Conservation (phyloP, 2,888 invertebrate genomes). For the Lymantria monacha region DNA sequence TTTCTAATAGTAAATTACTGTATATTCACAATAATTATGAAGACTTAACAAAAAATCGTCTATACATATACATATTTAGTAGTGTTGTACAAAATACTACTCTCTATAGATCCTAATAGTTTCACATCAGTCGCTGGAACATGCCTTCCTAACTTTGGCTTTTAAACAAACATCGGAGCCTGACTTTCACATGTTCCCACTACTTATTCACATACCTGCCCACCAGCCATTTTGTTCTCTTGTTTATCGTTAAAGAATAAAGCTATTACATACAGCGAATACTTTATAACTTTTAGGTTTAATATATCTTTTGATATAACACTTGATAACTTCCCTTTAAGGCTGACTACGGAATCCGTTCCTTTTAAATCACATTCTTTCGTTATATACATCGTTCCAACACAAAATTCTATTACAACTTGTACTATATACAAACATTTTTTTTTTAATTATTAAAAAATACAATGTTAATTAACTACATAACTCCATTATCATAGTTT, state of each 20-base stretch:
- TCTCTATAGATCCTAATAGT: conserved; percentile 56
- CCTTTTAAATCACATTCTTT: conserved; percentile 56
- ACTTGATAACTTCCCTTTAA: conserved; percentile 41
- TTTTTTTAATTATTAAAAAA: conserved; percentile 67
- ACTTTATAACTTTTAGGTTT: conserved; percentile 56
- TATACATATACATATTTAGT: conserved; percentile 69
- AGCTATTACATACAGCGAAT: conserved; percentile 76
- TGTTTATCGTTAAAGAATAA: conserved; percentile 62
- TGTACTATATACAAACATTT: conserved; percentile 82
- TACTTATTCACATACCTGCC: conserved; percentile 19
- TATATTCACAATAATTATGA: conserved; percentile 79
- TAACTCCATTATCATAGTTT: conserved; percentile 75
- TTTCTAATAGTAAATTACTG: conserved; percentile 69
- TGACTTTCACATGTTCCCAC: conserved; percentile 41
- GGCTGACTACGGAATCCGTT: conserved; percentile 51
- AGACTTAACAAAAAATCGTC: conserved; percentile 65
- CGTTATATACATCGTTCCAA: conserved; percentile 72
- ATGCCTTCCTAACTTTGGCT: conserved; percentile 43
- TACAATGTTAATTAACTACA: conserved; percentile 75
- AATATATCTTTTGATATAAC: conserved; percentile 46
- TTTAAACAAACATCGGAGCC: conserved; percentile 47
- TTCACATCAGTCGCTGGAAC: conserved; percentile 52
- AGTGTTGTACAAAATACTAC: conserved; percentile 78
- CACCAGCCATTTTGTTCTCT: conserved; percentile 69
- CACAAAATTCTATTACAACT: conserved; percentile 73